A percentile compares a stretch with the other conserved stretches of the same genome.
Conservation (phyloP, 2,888 invertebrate genomes). For the Strigamia maritima region DNA sequence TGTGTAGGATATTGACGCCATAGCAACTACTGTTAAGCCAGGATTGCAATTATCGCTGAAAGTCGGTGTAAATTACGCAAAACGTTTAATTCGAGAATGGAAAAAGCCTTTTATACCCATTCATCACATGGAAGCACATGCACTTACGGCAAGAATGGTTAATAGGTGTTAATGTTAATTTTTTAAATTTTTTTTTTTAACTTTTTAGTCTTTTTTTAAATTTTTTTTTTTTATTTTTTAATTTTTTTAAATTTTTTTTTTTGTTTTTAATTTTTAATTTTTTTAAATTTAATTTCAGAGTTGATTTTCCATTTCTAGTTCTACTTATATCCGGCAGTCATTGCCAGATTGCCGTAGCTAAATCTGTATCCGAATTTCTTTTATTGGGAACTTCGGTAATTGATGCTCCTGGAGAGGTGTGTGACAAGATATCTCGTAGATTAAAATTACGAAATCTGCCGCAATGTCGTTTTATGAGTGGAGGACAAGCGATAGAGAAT, state of each 20-base stretch:
- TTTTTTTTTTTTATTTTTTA: too few relatives aligned
- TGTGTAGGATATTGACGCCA: slow-evolving; percentile 68
- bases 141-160: slow-evolving; percentile 78
- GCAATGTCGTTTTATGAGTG: slow-evolving; percentile 69
- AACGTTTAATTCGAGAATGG: slow-evolving; percentile 55
- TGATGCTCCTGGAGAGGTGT: slow-evolving; percentile 87
- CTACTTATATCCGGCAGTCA: slow-evolving; percentile 92
- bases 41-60: slow-evolving; percentile 73
- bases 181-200: too few relatives aligned
- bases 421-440: slow-evolving; percentile 85
- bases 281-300: slow-evolving; percentile 43
- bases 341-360: slow-evolving; percentile 72
- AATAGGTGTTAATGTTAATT: slow-evolving; percentile 46
- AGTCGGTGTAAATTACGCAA: slow-evolving; percentile 80
- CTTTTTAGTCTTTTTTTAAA: too few relatives aligned
- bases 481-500: slow-evolving; percentile 81
- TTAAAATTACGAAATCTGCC: slow-evolving; percentile 75
- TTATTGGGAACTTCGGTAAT: slow-evolving; percentile 76
- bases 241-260: not conserved
- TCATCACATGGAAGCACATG: slow-evolving; percentile 99
- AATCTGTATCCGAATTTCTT: slow-evolving; percentile 69
- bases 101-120: slow-evolving; percentile 78
- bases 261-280: slow-evolving; percentile 38
- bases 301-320: slow-evolving; percentile 83
- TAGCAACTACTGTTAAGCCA: slow-evolving; percentile 89